Conservation (phyloP, 2,797 vertebrate species). For the Parauchenoglanis punctatus region DNA sequence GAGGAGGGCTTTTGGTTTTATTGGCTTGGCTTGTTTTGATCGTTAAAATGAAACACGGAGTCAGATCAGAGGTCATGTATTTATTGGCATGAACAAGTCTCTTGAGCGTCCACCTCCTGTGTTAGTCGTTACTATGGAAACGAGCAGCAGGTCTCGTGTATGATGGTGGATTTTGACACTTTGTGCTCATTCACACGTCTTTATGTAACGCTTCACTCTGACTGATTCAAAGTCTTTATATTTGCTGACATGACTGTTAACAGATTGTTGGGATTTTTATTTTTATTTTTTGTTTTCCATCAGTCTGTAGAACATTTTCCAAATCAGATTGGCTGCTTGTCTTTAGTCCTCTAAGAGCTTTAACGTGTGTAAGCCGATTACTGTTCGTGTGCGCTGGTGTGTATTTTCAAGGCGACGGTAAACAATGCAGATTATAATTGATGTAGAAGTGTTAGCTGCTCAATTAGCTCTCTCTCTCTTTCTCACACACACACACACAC, state of each 20-base stretch:
- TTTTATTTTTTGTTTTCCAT: background rate
- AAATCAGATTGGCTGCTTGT: conserved; percentile 51
- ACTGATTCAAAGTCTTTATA: background rate
- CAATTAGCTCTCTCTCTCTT: background rate
- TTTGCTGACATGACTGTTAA: background rate
- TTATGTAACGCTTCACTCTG: background rate
- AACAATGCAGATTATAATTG: conserved; percentile 1
- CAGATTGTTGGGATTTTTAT: background rate
- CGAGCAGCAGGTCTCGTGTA: background rate
- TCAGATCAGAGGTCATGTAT: background rate
- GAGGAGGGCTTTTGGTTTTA: background rate
- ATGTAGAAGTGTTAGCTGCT: background rate
- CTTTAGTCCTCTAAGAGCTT: conserved; percentile 52
- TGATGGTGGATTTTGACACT: background rate
- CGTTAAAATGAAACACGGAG: background rate
- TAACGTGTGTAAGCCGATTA: background rate
- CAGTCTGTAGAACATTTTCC: background rate
- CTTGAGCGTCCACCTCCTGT: background rate
- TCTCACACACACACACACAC: background rate
- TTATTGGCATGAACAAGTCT: background rate
- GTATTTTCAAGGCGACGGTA: background rate
- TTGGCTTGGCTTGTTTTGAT: background rate
- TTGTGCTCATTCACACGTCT: background rate
- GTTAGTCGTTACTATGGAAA: background rate
- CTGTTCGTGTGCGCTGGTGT: background rate